phyloP scores from a whole-genome alignment of 2,113 vertebrate species.

The Narcine bancroftii region DNA sequence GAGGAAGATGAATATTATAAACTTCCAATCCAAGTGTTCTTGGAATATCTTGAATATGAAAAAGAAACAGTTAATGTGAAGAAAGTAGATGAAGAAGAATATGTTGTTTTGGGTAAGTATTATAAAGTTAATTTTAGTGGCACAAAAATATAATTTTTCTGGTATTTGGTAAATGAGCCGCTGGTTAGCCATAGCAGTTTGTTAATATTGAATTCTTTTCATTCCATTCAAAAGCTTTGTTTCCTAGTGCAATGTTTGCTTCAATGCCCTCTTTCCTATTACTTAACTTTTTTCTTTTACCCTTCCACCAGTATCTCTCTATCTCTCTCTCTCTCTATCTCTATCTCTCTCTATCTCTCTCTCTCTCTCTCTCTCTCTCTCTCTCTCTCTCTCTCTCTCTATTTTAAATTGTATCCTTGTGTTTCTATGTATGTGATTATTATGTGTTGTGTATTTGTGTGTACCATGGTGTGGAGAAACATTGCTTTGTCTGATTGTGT shows the following conservation, averaged over 20 bases:
- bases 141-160: not conserved
- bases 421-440: too few species aligned
- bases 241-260: not conserved
- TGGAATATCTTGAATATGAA: slow-evolving; percentile 77
- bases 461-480: too few species aligned
- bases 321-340: too few species aligned
- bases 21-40: slow-evolving; percentile 68
- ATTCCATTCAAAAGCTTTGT: not conserved
- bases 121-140: not conserved
- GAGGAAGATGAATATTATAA: slow-evolving; percentile 57
- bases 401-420: too few species aligned
- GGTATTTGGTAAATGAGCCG: not conserved
- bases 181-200: not conserved
- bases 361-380: too few species aligned
- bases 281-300: too few species aligned
- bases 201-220: not conserved
- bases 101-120: slow-evolving; percentile 59
- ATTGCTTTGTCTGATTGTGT: too few species aligned
- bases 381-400: too few species aligned
- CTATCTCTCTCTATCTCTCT: too few species aligned
- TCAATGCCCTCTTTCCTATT: not conserved
- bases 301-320: too few species aligned
- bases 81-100: slow-evolving; percentile 54
- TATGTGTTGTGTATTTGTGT: too few species aligned
- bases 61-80: slow-evolving; percentile 63